Base-by-base conservation (phyloP, 2,888 invertebrate genomes). In the Nudaria mundana region DNA sequence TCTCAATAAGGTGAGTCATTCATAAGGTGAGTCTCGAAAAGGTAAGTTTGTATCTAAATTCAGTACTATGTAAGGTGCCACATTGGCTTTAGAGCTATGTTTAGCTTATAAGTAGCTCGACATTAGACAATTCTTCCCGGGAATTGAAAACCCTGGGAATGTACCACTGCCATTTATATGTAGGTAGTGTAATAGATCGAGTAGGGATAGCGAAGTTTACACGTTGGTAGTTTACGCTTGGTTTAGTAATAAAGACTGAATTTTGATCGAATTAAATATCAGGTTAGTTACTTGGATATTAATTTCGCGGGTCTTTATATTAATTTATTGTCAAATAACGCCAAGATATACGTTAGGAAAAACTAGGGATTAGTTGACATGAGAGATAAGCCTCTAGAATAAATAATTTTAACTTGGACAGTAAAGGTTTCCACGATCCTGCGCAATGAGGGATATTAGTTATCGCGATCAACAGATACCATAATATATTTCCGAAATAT, bases 161-260 rank as follows among this genome's bases (percentile, higher is more conserved):
- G 26, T 30, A 42, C 48, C 48, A 54, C 61, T 59, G 57, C 63
- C 63, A 54, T 44, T 55, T 55, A 51, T 45, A 56, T 25, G 48
- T 57, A 57, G 52, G 48, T 66, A 66, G 62, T 62, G 45, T 45
- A 54, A 35, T 71, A 70, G 64, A 65, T 53, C 53, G 62, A 66
- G 61, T 57, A 54, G 56, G 52, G 48, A 44, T 26, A 44, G 33
- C 18, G 30, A 13, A 41, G 51, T 51, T 48, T 42, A 55, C 48
- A 60, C 29, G 47, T n/a, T n/a, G n/a, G n/a, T n/a, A n/a, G n/a
- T n/a, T n/a, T n/a, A n/a, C n/a, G n/a, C n/a, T n/a, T n/a, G n/a
- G n/a, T n/a, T n/a, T n/a, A n/a, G n/a, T n/a, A n/a, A n/a, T n/a
- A 52, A 74, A 76, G 77, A 78, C 79, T 79, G 77, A 78, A 59